These are phyloP conservation scores for Rhaphigaster nebulosa DNA, from an alignment of 2,888 invertebrate genomes.

Conservation along the genomic window DNA sequence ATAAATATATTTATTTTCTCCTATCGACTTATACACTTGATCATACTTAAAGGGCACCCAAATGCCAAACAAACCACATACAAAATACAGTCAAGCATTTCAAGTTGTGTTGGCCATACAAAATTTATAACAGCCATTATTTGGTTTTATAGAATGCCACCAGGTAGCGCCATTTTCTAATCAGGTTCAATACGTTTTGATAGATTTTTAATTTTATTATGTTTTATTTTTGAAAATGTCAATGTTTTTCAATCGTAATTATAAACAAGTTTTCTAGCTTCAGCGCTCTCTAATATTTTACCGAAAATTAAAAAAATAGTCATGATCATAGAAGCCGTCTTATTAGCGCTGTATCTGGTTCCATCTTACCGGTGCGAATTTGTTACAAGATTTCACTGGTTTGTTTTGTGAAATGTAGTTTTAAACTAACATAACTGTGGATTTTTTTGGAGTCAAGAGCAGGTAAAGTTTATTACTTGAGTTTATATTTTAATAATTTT, in stretches of 20 bases:
- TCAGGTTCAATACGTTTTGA: not conserved
- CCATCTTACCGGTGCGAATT: conserved; percentile 57
- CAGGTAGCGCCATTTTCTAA: conserved; percentile 44
- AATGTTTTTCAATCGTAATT: not conserved
- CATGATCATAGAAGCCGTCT: conserved; percentile 55
- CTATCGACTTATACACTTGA: not conserved
- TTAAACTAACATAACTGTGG: conserved; percentile 18
- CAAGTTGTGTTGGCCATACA: not conserved
- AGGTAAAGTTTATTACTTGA: conserved; percentile 31
- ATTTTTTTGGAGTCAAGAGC: conserved; percentile 39
- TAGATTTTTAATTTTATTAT: conserved; percentile 4
- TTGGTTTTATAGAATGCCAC: not conserved
- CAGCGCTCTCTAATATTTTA: not conserved
- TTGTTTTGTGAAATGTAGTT: conserved; percentile 56
- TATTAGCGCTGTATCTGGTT: conserved; percentile 53
- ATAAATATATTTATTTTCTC: not conserved
- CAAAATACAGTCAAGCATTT: not conserved
- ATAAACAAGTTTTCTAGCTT: not conserved
- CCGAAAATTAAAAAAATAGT: not conserved
- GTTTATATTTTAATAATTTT: not conserved
- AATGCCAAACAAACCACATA: not conserved
- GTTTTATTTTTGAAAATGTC: not conserved
- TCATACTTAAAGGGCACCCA: not conserved
- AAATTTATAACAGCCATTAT: not conserved
- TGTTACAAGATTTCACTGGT: conserved; percentile 54